Evolutionary conservation across 2,113 vertebrate species (phyloP).

Genomic region (Prietella phreatophila): DNA sequence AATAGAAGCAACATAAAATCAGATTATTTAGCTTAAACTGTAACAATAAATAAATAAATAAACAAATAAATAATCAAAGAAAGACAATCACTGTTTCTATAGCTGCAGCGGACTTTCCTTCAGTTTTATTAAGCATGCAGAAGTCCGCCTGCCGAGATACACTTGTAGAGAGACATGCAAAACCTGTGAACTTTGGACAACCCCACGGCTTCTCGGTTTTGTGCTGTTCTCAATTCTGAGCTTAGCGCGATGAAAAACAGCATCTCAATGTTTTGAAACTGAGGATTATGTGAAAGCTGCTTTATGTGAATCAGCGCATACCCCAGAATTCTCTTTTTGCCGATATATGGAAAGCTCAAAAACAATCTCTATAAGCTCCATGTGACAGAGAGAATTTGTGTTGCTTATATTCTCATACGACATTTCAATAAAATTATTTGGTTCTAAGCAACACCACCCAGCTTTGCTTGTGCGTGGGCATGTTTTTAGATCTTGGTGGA

Average conservation of each 20-base stretch:
- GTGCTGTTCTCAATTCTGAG: background rate
- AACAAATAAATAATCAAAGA: background rate
- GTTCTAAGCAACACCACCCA: background rate
- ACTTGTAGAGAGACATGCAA: background rate
- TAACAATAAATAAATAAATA: background rate
- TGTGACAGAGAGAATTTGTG: background rate
- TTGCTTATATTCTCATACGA: too few relatives aligned
- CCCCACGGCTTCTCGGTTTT: background rate
- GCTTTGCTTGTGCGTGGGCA: background rate
- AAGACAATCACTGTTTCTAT: background rate
- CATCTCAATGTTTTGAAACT: slow-evolving; percentile 18
- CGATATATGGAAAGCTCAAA: background rate
- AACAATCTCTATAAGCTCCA: background rate
- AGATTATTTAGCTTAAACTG: background rate
- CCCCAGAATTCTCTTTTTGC: background rate
- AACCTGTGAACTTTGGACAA: slow-evolving; percentile 3
- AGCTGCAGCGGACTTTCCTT: background rate
- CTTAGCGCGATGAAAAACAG: slow-evolving; percentile 9
- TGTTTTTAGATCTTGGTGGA: background rate
- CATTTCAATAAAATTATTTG: background rate
- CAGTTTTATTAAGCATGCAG: background rate
- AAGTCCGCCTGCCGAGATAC: background rate
- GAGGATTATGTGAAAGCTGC: background rate
- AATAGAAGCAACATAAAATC: background rate
- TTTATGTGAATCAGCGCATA: background rate